A percentile compares a stretch with the other conserved stretches of the same genome.
Conservation (phyloP, 1,140 invertebrate species). For the Neodiprion pinetum region DNA sequence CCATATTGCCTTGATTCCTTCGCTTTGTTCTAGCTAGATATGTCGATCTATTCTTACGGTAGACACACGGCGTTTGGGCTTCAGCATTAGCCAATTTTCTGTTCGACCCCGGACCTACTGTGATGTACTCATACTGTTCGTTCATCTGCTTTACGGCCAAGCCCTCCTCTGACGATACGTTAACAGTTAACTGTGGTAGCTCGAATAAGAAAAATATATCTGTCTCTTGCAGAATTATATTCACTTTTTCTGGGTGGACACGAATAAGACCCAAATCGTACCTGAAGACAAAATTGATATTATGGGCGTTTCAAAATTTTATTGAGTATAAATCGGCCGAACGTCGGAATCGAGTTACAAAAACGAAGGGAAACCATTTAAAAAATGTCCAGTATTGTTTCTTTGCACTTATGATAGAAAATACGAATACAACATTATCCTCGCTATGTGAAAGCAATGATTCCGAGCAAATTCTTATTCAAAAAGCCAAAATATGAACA, state of each 20-base stretch:
- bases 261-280: constrained; percentile 32
- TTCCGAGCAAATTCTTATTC: too few relatives aligned
- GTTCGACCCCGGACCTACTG: constrained; percentile 67
- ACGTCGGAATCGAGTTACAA: not conserved
- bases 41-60: constrained; percentile 69
- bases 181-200: constrained; percentile 67
- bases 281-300: constrained; percentile 21
- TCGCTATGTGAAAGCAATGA: constrained; percentile 24
- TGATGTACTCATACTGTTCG: constrained; percentile 70
- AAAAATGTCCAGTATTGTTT: not conserved
- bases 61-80: constrained; percentile 68
- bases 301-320: not conserved
- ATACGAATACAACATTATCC: constrained; percentile 22
- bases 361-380: constrained; percentile 17
- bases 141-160: constrained; percentile 66
- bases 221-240: constrained; percentile 70
- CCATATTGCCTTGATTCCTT: constrained; percentile 66
- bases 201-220: constrained; percentile 71
- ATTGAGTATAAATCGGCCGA: not conserved
- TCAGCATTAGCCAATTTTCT: constrained; percentile 69
- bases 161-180: constrained; percentile 66
- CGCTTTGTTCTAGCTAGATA: constrained; percentile 62
- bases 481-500: too few relatives aligned
- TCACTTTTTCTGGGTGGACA: constrained; percentile 62
- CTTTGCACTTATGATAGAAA: constrained; percentile 22